Evolutionary conservation across 2,888 invertebrate species (phyloP).

Genomic region (Acleris emargana): DNA sequence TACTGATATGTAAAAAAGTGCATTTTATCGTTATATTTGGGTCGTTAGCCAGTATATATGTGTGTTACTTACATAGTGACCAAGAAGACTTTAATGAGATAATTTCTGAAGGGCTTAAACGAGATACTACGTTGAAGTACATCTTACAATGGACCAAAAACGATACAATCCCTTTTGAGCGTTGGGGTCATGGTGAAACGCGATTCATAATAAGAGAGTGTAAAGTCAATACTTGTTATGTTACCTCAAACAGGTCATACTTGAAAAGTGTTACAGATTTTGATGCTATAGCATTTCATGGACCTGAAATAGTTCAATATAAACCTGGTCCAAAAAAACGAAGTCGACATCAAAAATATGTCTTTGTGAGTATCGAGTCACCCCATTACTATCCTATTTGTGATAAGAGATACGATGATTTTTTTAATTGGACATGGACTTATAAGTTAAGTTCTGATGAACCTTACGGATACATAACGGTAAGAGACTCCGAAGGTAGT

Average conservation of each 20-base stretch:
- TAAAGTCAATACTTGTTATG: slow-evolving; percentile 49
- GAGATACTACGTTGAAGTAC: slow-evolving; percentile 42
- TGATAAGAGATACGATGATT: slow-evolving; percentile 47
- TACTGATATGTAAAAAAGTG: too few relatives aligned
- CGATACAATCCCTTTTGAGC: slow-evolving; percentile 47
- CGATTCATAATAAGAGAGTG: slow-evolving; percentile 44
- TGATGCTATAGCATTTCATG: slow-evolving; percentile 53
- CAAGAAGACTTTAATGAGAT: background rate
- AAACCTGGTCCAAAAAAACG: slow-evolving; percentile 41
- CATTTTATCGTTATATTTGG: too few relatives aligned
- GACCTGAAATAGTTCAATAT: slow-evolving; percentile 45
- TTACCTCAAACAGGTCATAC: slow-evolving; percentile 45
- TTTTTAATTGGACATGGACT: slow-evolving; percentile 64
- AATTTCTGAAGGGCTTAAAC: background rate
- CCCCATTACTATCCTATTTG: slow-evolving; percentile 53
- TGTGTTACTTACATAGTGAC: too few relatives aligned
- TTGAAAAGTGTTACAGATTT: slow-evolving; percentile 45
- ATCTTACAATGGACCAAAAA: slow-evolving; percentile 53
- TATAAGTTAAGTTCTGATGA: slow-evolving; percentile 58
- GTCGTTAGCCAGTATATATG: too few relatives aligned
- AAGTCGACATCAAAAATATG: slow-evolving; percentile 50
- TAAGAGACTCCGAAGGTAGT: slow-evolving; percentile 47
- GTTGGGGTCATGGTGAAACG: slow-evolving; percentile 46
- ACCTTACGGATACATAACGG: slow-evolving; percentile 52
- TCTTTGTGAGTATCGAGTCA: slow-evolving; percentile 54